Conservation (phyloP, 2,888 invertebrate genomes). For the Patella caerulea region DNA sequence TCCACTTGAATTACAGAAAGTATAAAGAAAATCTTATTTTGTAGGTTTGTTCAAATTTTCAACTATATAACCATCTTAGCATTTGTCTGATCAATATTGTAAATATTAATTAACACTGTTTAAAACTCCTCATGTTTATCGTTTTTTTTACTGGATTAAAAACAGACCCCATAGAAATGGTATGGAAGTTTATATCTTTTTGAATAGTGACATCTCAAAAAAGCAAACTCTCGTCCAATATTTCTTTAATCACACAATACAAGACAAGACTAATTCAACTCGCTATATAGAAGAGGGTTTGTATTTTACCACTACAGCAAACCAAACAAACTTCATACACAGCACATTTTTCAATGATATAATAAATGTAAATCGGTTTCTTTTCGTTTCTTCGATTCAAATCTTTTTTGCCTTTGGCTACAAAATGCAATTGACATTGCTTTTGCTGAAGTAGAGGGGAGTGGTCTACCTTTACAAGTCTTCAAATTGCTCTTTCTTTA, state of each 20-base stretch:
- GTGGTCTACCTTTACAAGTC: slow-evolving; percentile 1
- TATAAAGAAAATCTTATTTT: background rate
- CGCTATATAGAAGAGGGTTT: slow-evolving; percentile 1
- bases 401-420: background rate
- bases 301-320: slow-evolving; percentile 5
- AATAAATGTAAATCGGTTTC: slow-evolving; percentile 4
- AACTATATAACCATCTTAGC: background rate
- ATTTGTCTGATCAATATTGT: too few relatives aligned
- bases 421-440: background rate
- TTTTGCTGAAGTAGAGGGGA: slow-evolving; percentile 10
- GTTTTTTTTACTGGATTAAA: too few relatives aligned
- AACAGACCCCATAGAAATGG: too few relatives aligned
- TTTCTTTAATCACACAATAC: too few relatives aligned
- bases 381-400: background rate
- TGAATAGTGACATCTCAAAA: too few relatives aligned
- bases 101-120: too few relatives aligned
- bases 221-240: too few relatives aligned
- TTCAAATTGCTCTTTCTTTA: background rate
- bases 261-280: background rate
- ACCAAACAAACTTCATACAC: background rate
- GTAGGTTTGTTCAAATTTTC: background rate
- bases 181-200: too few relatives aligned
- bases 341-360: background rate
- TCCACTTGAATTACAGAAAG: background rate
- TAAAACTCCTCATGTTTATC: too few relatives aligned